Percentiles rank a stretch among this genome's conserved stretches.
phyloP scores from a whole-genome alignment of 2,888 invertebrate species.

The Carpatolechia fugitivella region DNA sequence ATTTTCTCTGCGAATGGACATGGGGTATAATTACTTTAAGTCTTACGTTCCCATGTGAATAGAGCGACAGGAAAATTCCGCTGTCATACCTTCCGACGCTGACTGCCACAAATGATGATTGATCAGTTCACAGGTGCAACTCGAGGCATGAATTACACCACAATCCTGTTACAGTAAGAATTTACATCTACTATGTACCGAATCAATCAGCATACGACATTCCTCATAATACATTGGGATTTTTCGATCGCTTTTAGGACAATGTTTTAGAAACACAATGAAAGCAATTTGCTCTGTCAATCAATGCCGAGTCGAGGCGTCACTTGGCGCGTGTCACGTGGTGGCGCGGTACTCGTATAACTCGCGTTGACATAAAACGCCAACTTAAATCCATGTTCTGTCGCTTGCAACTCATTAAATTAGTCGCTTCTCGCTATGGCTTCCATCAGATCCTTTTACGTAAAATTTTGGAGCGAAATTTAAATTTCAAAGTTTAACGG shows the following conservation, averaged over 20 bases:
- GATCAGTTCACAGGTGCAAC: neutral
- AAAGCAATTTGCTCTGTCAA: slow-evolving; percentile 49
- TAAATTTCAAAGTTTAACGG: too few relatives aligned
- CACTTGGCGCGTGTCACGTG: neutral
- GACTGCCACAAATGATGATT: neutral
- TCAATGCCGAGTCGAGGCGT: slow-evolving; percentile 28
- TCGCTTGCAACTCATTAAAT: too few relatives aligned
- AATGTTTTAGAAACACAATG: slow-evolving; percentile 34
- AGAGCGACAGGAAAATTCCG: too few relatives aligned
- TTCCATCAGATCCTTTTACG: too few relatives aligned
- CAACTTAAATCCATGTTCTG: neutral
- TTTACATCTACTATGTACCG: neutral
- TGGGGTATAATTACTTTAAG: too few relatives aligned
- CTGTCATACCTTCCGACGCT: too few relatives aligned
- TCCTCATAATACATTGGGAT: slow-evolving; percentile 38
- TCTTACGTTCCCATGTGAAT: too few relatives aligned
- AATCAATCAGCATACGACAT: slow-evolving; percentile 13
- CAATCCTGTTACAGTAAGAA: neutral
- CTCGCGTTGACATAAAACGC: neutral
- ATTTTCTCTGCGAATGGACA: too few relatives aligned
- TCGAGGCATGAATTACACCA: neutral
- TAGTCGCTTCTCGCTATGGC: too few relatives aligned
- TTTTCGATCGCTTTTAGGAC: slow-evolving; percentile 34
- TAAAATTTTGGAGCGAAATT: too few relatives aligned
- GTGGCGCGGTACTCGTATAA: neutral